Percentiles rank a stretch among this genome's conserved stretches.
These are phyloP conservation scores for Morus bassanus DNA, from an alignment of 2,797 vertebrate genomes.

Conservation along the genomic window DNA sequence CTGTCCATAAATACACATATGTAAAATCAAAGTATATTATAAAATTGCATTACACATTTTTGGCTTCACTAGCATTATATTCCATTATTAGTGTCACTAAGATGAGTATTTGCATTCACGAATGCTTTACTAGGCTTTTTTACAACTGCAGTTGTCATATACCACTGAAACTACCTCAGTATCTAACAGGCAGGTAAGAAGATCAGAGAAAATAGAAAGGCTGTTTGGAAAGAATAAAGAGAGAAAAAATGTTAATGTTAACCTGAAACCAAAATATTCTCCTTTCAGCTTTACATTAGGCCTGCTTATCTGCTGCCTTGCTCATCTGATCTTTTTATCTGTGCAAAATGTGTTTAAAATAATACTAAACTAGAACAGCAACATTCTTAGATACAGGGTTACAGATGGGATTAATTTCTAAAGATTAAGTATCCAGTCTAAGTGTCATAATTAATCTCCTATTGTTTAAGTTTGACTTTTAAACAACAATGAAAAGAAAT, in stretches of 20 bases:
- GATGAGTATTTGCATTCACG: background rate
- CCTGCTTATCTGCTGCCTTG: background rate
- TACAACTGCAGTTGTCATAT: constrained; percentile 26
- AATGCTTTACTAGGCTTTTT: background rate
- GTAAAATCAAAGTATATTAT: constrained; percentile 40
- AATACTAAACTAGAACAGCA: background rate
- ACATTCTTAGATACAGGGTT: background rate
- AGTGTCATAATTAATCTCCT: background rate
- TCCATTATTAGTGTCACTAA: constrained; percentile 35
- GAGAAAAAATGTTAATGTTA: background rate
- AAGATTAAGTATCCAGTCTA: background rate
- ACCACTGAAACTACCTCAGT: background rate
- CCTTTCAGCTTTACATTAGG: background rate
- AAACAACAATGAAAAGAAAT: background rate
- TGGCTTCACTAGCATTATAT: background rate
- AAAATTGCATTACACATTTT: background rate
- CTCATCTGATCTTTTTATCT: background rate
- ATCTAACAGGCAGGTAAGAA: background rate
- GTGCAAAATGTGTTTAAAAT: background rate
- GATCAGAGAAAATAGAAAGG: constrained; percentile 14
- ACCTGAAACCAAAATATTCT: background rate
- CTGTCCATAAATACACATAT: background rate
- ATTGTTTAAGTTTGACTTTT: background rate
- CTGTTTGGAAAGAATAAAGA: background rate
- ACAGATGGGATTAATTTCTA: background rate